Evolutionary conservation across 2,113 vertebrate species (phyloP).

Genomic region (Pipra filicauda): DNA sequence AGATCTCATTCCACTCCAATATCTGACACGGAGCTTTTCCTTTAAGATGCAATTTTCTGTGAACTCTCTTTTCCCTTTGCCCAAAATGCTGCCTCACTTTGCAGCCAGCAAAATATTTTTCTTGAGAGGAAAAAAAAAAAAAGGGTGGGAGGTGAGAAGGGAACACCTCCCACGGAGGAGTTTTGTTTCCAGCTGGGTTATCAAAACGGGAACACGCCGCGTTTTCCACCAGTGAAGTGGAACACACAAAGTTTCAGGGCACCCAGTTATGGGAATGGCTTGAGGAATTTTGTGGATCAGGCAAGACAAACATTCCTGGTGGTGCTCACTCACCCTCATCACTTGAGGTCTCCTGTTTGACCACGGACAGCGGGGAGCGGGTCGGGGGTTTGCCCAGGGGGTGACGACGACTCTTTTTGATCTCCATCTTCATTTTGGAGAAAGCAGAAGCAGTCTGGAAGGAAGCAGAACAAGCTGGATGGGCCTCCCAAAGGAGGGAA

Average conservation of each 20-base stretch:
- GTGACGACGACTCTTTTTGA: conserved; percentile 94
- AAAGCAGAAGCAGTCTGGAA: conserved; percentile 75
- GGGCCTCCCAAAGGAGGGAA: neutral
- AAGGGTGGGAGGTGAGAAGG: conserved; percentile 9
- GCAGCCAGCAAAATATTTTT: conserved; percentile 29
- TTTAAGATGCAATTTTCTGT: neutral
- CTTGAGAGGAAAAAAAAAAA: neutral
- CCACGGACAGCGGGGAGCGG: conserved; percentile 86
- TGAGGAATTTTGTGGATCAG: neutral
- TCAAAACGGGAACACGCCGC: neutral
- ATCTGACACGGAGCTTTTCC: neutral
- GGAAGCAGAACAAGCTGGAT: neutral
- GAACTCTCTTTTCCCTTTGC: neutral
- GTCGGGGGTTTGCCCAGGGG: conserved; percentile 90
- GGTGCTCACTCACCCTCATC: conserved; percentile 82
- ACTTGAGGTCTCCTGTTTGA: conserved; percentile 89
- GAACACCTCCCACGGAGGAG: neutral
- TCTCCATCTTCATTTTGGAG: conserved; percentile 86
- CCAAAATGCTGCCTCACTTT: neutral
- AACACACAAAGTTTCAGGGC: neutral
- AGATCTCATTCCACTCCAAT: neutral
- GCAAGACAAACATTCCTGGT: fast-evolving
- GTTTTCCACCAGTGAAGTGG: neutral
- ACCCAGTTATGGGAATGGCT: neutral
- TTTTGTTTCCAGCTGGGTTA: conserved; percentile 4